Evolutionary conservation across 2,888 invertebrate genomes (phyloP), one percentile per base, ranked within the genome.

Genomic region (Apocheima hispidaria): DNA sequence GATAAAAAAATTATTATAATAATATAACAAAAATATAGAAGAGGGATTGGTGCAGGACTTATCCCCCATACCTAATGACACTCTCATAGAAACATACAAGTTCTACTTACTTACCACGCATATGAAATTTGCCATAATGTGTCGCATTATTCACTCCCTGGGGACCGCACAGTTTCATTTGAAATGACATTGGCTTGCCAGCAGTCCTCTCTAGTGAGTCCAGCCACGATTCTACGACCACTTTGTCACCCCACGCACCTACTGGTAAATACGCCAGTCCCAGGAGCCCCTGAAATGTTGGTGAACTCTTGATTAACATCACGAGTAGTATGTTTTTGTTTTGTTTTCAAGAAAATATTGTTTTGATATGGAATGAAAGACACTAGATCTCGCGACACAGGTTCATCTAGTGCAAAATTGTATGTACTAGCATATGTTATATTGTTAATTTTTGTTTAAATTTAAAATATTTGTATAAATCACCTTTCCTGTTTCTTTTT

Each of bases 91-190:
- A 23, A 6, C n/a, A 43, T 2, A 44, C 7, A 14, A 26, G 9
- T 44, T 4, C 3, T 14, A 54, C 82, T 73, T 79, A 93, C 93
- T 73, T 79, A 93, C 93, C 88, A 66, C 90, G 68, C 69, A 95
- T 82, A 60, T 90, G 79, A 81, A 94, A 88, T 56, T 82, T 85
- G 2, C 94, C 94, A 80, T 89, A 90, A 70, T 92, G 92, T 16
- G 89, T 86, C 0, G 87, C 84, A 66, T 91, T 88, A 1, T 79
- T 82, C 0, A 69, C 55, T 44, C 84, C 82, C 28, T 74, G 73
- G 36, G 90, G 82, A 2, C 95, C 94, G 83, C 95, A 95, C 12
- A 95, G 86, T 68, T 93, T 93, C 52, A 95, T 79, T 63, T 92
- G 84, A 78, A 95, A 95, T 1, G 93, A 86, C 69, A 94, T 84